Evolutionary conservation across 2,888 invertebrate genomes (phyloP), one percentile per base, ranked within the genome.

Genomic region (Lycia hirtaria): DNA sequence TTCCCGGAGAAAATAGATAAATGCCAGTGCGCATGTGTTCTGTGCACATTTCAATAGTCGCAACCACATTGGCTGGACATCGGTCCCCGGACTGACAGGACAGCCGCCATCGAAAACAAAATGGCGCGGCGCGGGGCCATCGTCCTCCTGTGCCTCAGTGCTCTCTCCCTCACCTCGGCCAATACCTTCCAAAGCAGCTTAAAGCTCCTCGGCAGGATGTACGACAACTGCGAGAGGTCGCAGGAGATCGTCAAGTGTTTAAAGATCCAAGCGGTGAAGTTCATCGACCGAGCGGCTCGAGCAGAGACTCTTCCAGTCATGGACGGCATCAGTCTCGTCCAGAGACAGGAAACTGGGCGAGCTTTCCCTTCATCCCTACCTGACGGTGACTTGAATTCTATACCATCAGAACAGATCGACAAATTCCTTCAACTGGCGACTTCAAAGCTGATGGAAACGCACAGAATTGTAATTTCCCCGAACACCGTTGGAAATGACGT

Each of bases 211-310:
- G 85, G 91, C 68, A 93, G 89, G 81, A 88, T 93, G 68, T 94
- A 93, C 74, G 88, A 93, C 66, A 93, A 94, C 75, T 96, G 96
- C 78, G 93, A 93, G 66, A 87, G 89, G 60, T 93, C 93, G 40
- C 92, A 94, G 62, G 94, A 95, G 72, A 88, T 95, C 48, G 83
- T 94, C 66, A 94, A 94, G 90, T 96, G 96, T 76, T 92, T 96
- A 68, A 96, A 96, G 83, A 88, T 95, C 52, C 94, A 95, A 76
- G 94, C 95, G 0, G 87, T 94, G 0, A 95, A 94, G 73, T 83
- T 95, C 33, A 87, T 94, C 10, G 94, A 95, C 61, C 88, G 95
- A 14, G 95, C 95, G 0, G 83, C 94, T 0, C 92, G 94, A 62
- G 90, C 94, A 72, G 94, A 94, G 55, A 88, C 91, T 28, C 91